Evolutionary conservation across 1,140 invertebrate species (phyloP).

Genomic region (Micrasema minimum): DNA sequence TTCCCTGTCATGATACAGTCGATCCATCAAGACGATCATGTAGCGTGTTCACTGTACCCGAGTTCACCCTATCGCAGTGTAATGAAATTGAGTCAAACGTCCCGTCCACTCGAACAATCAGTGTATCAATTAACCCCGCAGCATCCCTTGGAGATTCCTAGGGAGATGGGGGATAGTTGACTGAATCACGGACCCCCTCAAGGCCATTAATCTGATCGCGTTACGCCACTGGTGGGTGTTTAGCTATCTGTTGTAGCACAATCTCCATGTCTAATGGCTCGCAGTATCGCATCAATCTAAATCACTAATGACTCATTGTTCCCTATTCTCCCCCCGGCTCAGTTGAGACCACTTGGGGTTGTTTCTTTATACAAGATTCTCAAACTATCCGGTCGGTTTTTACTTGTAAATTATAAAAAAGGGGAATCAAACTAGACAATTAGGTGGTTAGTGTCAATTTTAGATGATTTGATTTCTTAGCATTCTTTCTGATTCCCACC

Average conservation of each 20-base stretch:
- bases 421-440: too few species aligned
- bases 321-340: slow-evolving; percentile 14
- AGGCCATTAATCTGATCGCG: slow-evolving; percentile 26
- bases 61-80: slow-evolving; percentile 9
- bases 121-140: slow-evolving; percentile 49
- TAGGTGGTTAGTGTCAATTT: too few species aligned
- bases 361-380: neutral
- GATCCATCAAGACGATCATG: slow-evolving; percentile 21
- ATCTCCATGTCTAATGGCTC: slow-evolving; percentile 53
- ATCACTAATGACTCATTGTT: slow-evolving; percentile 54
- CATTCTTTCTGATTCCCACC: too few species aligned
- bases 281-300: slow-evolving; percentile 54
- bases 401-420: too few species aligned
- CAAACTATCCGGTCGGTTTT: too few species aligned
- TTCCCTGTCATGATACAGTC: slow-evolving; percentile 12
- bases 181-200: slow-evolving; percentile 15
- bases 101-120: slow-evolving; percentile 40
- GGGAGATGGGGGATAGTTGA: too few species aligned
- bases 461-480: too few species aligned
- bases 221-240: slow-evolving; percentile 28
- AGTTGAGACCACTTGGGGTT: slow-evolving; percentile 6
- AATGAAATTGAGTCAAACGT: slow-evolving; percentile 27
- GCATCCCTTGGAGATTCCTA: slow-evolving; percentile 32
- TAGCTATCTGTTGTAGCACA: slow-evolving; percentile 37
- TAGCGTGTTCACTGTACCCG: neutral